Percentiles rank a stretch among this genome's conserved stretches.
Evolutionary conservation across 2,113 vertebrate species (phyloP).

Genomic region (Rhea pennata): DNA sequence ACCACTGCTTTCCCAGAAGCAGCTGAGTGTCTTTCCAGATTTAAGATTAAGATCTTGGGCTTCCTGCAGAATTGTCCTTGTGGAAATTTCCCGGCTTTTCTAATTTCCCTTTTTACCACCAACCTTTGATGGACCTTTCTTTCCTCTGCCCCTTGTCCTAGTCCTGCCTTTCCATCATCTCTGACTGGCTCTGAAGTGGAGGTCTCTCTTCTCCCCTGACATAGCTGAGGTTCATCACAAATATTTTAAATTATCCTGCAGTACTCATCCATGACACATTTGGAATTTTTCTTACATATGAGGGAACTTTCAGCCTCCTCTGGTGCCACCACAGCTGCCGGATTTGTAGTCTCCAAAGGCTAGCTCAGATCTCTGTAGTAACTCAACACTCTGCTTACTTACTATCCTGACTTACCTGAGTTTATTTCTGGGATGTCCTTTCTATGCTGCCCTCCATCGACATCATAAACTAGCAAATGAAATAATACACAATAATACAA

Average conservation of each 20-base stretch:
- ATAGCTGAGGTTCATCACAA: background rate
- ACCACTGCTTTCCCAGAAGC: background rate
- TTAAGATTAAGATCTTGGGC: background rate
- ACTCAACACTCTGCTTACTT: background rate
- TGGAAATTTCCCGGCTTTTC: background rate
- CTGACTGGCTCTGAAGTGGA: background rate
- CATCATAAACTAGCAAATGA: background rate
- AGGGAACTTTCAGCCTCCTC: background rate
- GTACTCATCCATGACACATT: background rate
- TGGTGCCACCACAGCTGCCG: background rate
- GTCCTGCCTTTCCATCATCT: background rate
- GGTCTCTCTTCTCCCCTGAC: background rate
- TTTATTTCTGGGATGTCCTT: background rate
- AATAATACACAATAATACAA: background rate
- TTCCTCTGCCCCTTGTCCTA: background rate
- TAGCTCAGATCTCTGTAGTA: background rate
- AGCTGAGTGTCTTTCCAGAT: background rate
- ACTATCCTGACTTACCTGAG: background rate
- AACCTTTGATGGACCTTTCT: background rate
- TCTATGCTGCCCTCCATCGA: background rate
- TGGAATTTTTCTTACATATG: background rate
- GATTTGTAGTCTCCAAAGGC: background rate
- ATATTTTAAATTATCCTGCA: background rate
- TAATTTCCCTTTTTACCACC: background rate
- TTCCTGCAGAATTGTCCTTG: background rate